These are phyloP conservation scores for Seladonia tumulorum DNA, from an alignment of 2,888 invertebrate genomes.

Conservation along the genomic window DNA sequence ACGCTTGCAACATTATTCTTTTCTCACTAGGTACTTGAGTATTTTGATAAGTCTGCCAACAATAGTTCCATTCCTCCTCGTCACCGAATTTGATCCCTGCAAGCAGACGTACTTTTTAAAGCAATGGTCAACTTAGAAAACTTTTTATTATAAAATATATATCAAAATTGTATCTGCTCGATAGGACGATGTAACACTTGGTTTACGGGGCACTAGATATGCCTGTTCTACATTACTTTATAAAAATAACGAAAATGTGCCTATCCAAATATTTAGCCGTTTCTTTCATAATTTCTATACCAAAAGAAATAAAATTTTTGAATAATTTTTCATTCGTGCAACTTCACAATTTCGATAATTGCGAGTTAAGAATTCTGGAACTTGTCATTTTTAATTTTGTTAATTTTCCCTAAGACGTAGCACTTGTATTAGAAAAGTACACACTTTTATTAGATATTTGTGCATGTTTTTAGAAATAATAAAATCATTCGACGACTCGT, in stretches of 20 bases:
- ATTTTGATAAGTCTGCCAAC: constrained; percentile 89
- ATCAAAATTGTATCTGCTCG: neutral
- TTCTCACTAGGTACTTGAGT: constrained; percentile 90
- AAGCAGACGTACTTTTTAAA: neutral
- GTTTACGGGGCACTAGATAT: no score
- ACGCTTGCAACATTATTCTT: constrained; percentile 88
- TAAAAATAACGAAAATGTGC: no score
- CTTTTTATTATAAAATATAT: neutral
- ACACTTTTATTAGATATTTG: neutral
- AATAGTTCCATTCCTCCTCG: constrained; percentile 90
- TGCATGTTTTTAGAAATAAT: neutral
- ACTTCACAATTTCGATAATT: no score
- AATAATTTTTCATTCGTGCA: no score
- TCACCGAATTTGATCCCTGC: constrained; percentile 90
- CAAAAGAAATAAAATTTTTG: no score
- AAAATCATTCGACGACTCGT: neutral
- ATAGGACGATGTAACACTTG: neutral
- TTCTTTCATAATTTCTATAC: no score
- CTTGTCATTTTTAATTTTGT: neutral
- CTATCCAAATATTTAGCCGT: no score
- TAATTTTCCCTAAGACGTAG: neutral
- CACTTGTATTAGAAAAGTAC: neutral
- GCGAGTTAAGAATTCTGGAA: no score
- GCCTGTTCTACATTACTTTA: no score
- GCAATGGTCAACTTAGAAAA: neutral